These are phyloP conservation scores for Lamproptera curius DNA, from an alignment of 2,888 invertebrate species.

Conservation along the genomic window DNA sequence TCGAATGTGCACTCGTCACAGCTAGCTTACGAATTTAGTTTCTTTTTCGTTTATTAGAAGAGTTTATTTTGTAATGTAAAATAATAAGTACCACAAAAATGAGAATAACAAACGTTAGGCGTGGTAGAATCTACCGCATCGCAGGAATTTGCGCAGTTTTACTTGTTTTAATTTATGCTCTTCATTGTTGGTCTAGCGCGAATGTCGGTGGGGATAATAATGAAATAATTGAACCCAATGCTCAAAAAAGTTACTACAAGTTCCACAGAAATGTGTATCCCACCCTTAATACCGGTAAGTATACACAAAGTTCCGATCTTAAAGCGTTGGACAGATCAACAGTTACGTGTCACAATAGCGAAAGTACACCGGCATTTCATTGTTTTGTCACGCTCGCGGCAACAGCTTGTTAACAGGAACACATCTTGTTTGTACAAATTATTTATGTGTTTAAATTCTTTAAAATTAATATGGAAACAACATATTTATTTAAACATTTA, in stretches of 20 bases:
- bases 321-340: conserved; percentile 24
- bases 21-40: not conserved
- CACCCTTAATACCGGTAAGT: conserved; percentile 55
- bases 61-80: conserved; percentile 36
- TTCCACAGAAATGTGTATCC: conserved; percentile 62
- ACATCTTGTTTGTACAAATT: too few relatives aligned
- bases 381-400: conserved; percentile 6
- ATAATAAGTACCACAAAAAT: conserved; percentile 49
- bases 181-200: conserved; percentile 79
- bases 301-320: conserved; percentile 7
- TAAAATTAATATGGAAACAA: too few relatives aligned
- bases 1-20: not conserved
- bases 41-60: conserved; percentile 20
- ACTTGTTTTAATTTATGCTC: conserved; percentile 79
- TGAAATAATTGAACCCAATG: conserved; percentile 34
- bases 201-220: conserved; percentile 43
- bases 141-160: conserved; percentile 70
- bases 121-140: conserved; percentile 78
- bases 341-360: conserved; percentile 36
- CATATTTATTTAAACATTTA: too few relatives aligned
- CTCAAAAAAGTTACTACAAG: conserved; percentile 45
- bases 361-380: conserved; percentile 37
- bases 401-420: not conserved
- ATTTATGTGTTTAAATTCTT: too few relatives aligned
- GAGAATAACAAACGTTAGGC: conserved; percentile 80